Base-by-base conservation (phyloP, 2,888 invertebrate genomes). In the Thereva unica region DNA sequence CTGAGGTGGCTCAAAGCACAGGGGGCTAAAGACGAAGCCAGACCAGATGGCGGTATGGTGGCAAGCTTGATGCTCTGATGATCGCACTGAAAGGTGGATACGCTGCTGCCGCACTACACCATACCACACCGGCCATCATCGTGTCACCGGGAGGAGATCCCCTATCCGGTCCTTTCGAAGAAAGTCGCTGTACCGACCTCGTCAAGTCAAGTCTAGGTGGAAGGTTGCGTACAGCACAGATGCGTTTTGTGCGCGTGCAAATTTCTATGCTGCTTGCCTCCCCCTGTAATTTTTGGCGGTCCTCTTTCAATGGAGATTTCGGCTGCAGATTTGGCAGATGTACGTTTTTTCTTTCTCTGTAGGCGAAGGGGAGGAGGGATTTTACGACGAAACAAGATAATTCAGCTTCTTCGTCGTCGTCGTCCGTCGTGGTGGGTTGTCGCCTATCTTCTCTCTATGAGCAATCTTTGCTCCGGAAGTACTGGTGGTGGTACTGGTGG, bases 141-240 rank as follows among this genome's bases (percentile, higher is more conserved):
- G 23, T 23, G 2, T 23, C 23, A 23, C 23, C 23, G 23, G 23
- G 23, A 23, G 23, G 23, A 23, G 23, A 23, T 23, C 23, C 23
- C 23, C 23, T n/a, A 23, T 23, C 23, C 23, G 23, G 23, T 23
- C 23, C 23, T 23, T 23, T 23, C 23, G 45, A 40, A 10, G 37
- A 5, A 10, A 34, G n/a, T 23, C 6, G 23, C 12, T 50, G 61
- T 41, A 61, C 61, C 61, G 61, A 61, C 61, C 61, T 61, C 61
- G 61, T 9, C 61, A 61, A 61, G 49, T 10, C 41, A 61, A 44
- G 37, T 57, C 35, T 34, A 41, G 40, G 50, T 50, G 41, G 49
- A 35, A 41, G 34, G 59, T n/a, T 47, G 42, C 38, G 61, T 61
- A 50, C 50, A 49, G 50, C 50, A 50, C 50, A 41, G 41, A 23